phyloP scores from a whole-genome alignment of 1,140 invertebrate genomes.

The Tetramorium alpestre region DNA sequence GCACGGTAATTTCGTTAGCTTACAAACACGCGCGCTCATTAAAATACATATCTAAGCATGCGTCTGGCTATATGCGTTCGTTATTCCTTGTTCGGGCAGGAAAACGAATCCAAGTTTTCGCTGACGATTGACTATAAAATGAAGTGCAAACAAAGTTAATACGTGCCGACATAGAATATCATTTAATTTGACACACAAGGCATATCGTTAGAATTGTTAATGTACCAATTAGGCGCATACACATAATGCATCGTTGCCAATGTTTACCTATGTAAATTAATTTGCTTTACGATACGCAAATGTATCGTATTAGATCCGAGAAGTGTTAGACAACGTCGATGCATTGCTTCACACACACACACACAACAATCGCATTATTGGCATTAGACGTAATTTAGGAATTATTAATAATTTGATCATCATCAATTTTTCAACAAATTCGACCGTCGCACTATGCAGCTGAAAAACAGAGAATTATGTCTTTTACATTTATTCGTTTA shows the following conservation, averaged over 20 bases:
- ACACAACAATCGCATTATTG: neutral
- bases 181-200: conserved; percentile 35
- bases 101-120: conserved; percentile 52
- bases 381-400: neutral
- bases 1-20: conserved; percentile 30
- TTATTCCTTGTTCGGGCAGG: conserved; percentile 5
- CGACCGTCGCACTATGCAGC: too few relatives aligned
- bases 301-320: neutral
- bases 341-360: neutral
- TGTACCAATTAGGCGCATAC: conserved; percentile 57
- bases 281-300: neutral
- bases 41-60: conserved; percentile 32
- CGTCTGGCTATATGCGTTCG: neutral
- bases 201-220: conserved; percentile 28
- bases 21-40: conserved; percentile 54
- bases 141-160: conserved; percentile 53
- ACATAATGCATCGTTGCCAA: neutral
- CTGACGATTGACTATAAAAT: conserved; percentile 40
- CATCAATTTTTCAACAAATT: neutral
- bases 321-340: neutral
- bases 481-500: neutral
- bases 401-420: neutral
- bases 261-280: conserved; percentile 40
- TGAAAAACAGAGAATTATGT: neutral
- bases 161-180: conserved; percentile 19